phyloP scores from a whole-genome alignment of 1,140 invertebrate species.

The Helicoverpa zea region DNA sequence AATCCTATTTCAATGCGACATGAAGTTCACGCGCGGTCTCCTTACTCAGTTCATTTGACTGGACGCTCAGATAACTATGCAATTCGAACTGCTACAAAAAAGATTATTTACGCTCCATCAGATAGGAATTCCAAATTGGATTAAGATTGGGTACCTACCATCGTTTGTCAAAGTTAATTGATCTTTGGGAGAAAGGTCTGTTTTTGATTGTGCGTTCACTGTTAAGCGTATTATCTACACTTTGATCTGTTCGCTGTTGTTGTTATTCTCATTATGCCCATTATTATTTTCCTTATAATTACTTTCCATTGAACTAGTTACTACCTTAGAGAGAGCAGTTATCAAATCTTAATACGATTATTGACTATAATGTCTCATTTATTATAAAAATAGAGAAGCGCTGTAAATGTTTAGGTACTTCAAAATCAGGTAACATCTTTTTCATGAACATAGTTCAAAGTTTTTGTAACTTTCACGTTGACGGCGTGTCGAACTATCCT shows the following conservation, averaged over 20 bases:
- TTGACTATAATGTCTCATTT: too few species aligned
- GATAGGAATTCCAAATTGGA: slow-evolving; percentile 31
- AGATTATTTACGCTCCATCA: slow-evolving; percentile 42
- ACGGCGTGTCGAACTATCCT: slow-evolving; percentile 1
- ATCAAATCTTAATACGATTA: background rate
- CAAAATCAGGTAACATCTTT: background rate
- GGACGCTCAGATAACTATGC: slow-evolving; percentile 18
- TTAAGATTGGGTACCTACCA: slow-evolving; percentile 35
- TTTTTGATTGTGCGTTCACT: slow-evolving; percentile 22
- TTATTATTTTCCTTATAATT: slow-evolving; percentile 5
- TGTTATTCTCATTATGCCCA: background rate
- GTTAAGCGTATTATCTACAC: background rate
- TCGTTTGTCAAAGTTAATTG: slow-evolving; percentile 48
- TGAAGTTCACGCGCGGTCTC: slow-evolving; percentile 59
- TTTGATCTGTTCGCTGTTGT: slow-evolving; percentile 5
- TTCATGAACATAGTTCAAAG: background rate
- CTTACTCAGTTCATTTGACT: slow-evolving; percentile 61
- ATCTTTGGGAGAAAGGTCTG: slow-evolving; percentile 39
- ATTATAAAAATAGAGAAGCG: too few species aligned
- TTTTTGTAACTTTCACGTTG: background rate
- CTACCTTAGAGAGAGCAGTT: background rate
- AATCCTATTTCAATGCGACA: slow-evolving; percentile 68
- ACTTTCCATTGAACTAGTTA: background rate
- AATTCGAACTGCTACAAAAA: slow-evolving; percentile 14
- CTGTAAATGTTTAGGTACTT: too few species aligned